These are phyloP conservation scores for Apogon hyalosoma DNA, from an alignment of 2,797 vertebrate genomes.

Conservation along the genomic window DNA sequence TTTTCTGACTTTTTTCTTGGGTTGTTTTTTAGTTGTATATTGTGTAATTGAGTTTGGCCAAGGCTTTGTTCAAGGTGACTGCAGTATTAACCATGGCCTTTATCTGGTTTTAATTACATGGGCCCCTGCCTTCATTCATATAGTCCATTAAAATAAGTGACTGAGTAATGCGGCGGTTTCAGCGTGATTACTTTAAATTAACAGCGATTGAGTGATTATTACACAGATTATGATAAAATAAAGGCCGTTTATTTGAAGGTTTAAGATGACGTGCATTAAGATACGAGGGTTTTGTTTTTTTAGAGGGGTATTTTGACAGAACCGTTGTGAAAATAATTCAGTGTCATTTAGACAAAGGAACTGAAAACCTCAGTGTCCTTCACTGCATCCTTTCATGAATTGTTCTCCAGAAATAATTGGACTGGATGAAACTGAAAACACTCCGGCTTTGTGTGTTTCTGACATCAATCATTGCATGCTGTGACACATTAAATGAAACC, in stretches of 20 bases:
- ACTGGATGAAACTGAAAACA: too few relatives aligned
- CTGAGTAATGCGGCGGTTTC: constrained; percentile 29
- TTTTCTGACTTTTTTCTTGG: neutral
- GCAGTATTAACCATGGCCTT: constrained; percentile 1
- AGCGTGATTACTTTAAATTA: constrained; percentile 17
- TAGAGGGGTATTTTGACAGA: too few relatives aligned
- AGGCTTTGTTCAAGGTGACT: constrained; percentile 30
- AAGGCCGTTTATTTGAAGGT: neutral
- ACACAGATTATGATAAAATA: neutral
- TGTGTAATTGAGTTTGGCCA: constrained; percentile 2
- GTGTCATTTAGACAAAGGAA: too few relatives aligned
- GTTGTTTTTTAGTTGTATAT: neutral
- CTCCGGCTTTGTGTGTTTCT: too few relatives aligned
- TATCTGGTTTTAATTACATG: constrained; percentile 35
- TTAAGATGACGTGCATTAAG: neutral
- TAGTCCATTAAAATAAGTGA: constrained; percentile 21
- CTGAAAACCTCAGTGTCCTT: too few relatives aligned
- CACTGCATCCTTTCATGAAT: too few relatives aligned
- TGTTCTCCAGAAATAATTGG: too few relatives aligned
- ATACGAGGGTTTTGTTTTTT: neutral
- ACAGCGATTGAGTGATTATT: constrained; percentile 7
- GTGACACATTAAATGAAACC: too few relatives aligned
- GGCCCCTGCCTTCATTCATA: constrained; percentile 26
- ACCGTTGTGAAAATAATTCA: too few relatives aligned
- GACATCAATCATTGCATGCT: too few relatives aligned